Evolutionary conservation across 2,888 invertebrate species (phyloP), one percentile per base, ranked within the genome.

Genomic region (Andricus quercusramuli): DNA sequence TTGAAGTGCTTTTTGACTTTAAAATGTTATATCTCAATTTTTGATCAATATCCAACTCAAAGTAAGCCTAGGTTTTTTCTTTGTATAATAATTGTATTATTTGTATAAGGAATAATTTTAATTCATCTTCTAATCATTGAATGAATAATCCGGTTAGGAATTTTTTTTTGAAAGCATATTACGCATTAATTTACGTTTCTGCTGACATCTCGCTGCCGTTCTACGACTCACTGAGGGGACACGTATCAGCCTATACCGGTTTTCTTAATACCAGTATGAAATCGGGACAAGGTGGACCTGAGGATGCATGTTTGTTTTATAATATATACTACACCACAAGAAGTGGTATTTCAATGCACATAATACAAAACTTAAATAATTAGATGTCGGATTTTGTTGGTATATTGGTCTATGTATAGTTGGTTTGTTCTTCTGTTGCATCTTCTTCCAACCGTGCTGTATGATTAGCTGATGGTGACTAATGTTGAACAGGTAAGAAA

Each of bases 161-260:
- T 20, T 51, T 51, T 51, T 51, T 17, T 51, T 51, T 51, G 8
- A 2, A n/a, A n/a, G 20, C 51, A 51, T 13, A 51, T 51, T 20
- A 51, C 51, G 41, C 13, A 67, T 68, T 68, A 68, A 68, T 68
- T 68, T 68, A 68, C 67, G 41, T n/a, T n/a, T 41, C 22, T 41
- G 67, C n/a, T 67, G 67, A 41, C 37, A 67, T 41, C n/a, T 41
- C 41, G n/a, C 41, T 66, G 4, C n/a, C 37, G 41, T 67, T 67
- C n/a, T 44, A 11, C 44, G 44, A 25, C 41, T 68, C 44, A 68
- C 25, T 44, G 41, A 68, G 44, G 67, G 67, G 44, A 44, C 11
- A 44, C 13, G 22, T 44, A 68, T 22, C 67, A 44, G 44, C 17
- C 17, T 51, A 20, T 51, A 51, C 51, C 51, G 67, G 41, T 68